Percentiles rank a stretch among this genome's conserved stretches.
These are phyloP conservation scores for Chionis minor DNA, from an alignment of 2,113 vertebrate species.

Conservation along the genomic window DNA sequence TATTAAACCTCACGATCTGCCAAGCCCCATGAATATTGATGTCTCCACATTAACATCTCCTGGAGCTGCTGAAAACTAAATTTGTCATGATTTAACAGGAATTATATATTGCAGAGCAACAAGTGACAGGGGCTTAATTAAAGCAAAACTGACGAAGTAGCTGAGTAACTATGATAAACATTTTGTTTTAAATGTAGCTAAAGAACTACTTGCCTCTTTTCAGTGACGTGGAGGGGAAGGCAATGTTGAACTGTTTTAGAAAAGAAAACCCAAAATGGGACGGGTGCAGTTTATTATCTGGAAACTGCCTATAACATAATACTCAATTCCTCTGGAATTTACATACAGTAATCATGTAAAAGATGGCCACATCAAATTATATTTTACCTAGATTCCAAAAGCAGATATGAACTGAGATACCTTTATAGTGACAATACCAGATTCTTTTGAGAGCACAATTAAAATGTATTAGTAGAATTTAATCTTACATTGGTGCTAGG, in stretches of 20 bases:
- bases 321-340: neutral
- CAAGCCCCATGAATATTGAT: conserved; percentile 54
- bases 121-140: conserved; percentile 37
- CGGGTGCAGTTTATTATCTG: neutral
- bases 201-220: neutral
- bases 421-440: neutral
- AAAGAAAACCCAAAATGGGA: neutral
- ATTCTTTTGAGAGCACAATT: neutral
- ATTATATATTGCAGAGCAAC: conserved; percentile 28
- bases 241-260: neutral
- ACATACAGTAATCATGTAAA: neutral
- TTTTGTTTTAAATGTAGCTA: neutral
- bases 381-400: neutral
- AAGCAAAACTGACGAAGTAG: conserved; percentile 5
- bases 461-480: neutral
- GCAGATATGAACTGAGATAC: neutral
- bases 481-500: neutral
- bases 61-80: conserved; percentile 18
- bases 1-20: conserved; percentile 36
- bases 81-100: conserved; percentile 31
- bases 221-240: neutral
- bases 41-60: conserved; percentile 29
- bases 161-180: neutral
- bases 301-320: neutral
- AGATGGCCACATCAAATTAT: neutral